Base-by-base conservation (phyloP, 2,797 vertebrate species). In the Siniperca scherzeri region DNA sequence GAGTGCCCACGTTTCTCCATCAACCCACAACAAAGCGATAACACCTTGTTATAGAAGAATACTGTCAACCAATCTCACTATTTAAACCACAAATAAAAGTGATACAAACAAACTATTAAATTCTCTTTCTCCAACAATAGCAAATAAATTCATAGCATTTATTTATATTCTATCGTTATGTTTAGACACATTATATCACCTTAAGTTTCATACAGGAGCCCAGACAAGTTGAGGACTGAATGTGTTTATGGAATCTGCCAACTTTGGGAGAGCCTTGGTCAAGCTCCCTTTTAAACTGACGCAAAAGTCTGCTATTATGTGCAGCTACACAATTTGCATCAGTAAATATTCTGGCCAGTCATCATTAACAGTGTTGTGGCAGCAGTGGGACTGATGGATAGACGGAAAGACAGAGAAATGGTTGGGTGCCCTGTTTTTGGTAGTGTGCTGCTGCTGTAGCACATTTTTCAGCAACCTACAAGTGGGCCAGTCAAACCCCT, bases 401-500 rank as follows among this genome's bases (percentile, higher is more conserved):
- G 64, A 85, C 19, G 4, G 19, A 57, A 48, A 21, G 65, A 48
- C 60, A 78, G 55, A 44, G 40, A 44, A 38, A 79, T 38, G 73
- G 59, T 78, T 5, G 48, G 14, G 16, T 65, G 78, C 42, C 75
- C 66, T 75, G 69, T 68, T 84, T 64, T 6, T 61, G 77, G 74
- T 25, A 71, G 69, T 22, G 56, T 48, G 27, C 30, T 74, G 57
- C 68, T 80, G 72, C 71, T 67, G 60, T 38, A 19, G 59, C 33
- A 33, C 27, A 61, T n/a, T 16, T 30, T 30, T 9, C 10, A 81
- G 62, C 38, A 52, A 71, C 70, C 76, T 70, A 88, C 84, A 94
- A 91, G 91, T 91, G 84, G 87, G 86, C 60, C 91, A 87, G 87
- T 77, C 76, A 13, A 77, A 30, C 66, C 88, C 66, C 86, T 74